These are phyloP conservation scores for Antennarius striatus DNA, from an alignment of 2,113 vertebrate species.

Conservation along the genomic window DNA sequence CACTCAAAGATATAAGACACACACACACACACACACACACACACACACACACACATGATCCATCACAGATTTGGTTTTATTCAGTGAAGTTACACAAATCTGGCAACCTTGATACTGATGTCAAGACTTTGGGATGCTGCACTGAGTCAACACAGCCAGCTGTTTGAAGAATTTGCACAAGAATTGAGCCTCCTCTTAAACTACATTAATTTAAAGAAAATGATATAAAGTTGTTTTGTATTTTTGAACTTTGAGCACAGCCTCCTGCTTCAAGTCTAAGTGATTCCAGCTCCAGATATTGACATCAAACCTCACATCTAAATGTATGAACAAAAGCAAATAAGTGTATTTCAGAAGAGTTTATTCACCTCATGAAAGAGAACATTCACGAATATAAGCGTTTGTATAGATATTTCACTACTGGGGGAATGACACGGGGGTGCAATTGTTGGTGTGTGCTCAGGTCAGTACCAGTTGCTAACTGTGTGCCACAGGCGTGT, in stretches of 20 bases:
- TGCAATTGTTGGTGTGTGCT: constrained; percentile 18
- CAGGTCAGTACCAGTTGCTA: constrained; percentile 28
- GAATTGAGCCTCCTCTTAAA: not conserved
- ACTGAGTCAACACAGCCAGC: no score
- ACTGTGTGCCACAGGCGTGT: constrained; percentile 50
- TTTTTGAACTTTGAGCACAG: no score
- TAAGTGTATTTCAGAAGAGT: not conserved
- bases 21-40: no score
- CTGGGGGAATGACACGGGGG: not conserved
- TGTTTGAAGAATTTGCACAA: not conserved
- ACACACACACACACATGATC: no score
- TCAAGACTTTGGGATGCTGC: no score
- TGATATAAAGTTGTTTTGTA: no score
- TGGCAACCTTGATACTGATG: no score
- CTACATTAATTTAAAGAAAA: not conserved
- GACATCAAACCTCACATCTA: not conserved
- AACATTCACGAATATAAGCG: not conserved
- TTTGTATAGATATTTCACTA: not conserved
- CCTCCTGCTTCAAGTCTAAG: not conserved
- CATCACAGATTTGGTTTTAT: no score
- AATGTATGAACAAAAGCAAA: not conserved
- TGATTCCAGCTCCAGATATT: not conserved
- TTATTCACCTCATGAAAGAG: no score
- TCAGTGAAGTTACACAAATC: no score
- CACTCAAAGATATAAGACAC: no score